Evolutionary conservation across 1,140 invertebrate species (phyloP).

Genomic region (Sycophaga agraensis): DNA sequence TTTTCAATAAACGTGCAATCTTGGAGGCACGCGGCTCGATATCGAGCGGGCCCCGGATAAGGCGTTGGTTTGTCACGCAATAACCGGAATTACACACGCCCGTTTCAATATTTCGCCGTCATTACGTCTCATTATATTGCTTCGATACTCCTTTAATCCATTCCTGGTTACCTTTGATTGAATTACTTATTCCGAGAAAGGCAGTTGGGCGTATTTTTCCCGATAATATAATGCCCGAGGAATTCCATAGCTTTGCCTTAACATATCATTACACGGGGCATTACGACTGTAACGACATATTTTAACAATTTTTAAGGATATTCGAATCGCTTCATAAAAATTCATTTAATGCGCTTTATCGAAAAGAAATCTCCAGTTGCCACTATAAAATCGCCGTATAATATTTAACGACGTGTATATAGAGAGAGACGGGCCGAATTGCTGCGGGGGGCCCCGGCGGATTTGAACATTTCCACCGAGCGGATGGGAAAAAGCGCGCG

Average conservation of each 20-base stretch:
- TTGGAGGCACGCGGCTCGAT: too few species aligned
- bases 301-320: neutral
- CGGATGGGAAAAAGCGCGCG: too few species aligned
- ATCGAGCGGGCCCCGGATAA: conserved; percentile 13
- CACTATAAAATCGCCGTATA: neutral
- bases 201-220: neutral
- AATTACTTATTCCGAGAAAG: neutral
- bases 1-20: conserved; percentile 1
- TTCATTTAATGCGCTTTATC: conserved; percentile 12
- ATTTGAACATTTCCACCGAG: too few species aligned
- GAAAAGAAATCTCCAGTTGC: neutral
- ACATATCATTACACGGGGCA: neutral
- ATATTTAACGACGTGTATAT: too few species aligned
- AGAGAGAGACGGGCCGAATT: too few species aligned
- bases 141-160: neutral
- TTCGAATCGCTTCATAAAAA: conserved; percentile 9
- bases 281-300: neutral
- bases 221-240: neutral
- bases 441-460: too few species aligned
- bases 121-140: conserved; percentile 4
- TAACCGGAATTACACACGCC: conserved; percentile 17
- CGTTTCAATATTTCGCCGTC: conserved; percentile 11
- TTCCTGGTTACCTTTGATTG: neutral
- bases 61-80: conserved; percentile 7
- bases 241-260: conserved; percentile 2